phyloP scores from a whole-genome alignment of 2,888 invertebrate genomes.

The Ennomos quercinarius region DNA sequence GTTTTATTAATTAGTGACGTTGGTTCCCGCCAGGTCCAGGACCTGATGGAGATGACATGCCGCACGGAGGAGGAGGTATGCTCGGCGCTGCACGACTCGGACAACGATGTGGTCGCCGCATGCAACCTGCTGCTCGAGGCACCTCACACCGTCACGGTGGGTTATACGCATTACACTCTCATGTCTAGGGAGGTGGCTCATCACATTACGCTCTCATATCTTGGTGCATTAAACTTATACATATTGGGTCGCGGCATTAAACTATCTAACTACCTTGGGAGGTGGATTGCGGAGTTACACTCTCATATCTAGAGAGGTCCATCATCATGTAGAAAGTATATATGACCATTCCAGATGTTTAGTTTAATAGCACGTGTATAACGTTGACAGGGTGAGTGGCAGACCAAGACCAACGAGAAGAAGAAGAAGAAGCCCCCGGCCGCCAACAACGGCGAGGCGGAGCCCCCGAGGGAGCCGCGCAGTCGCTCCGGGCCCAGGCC shows the following conservation, averaged over 20 bases:
- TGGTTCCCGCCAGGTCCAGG: conserved; percentile 86
- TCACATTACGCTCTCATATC: no score
- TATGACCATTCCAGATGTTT: no score
- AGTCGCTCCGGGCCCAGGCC: conserved; percentile 65
- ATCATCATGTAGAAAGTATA: no score
- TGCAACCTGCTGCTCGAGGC: conserved; percentile 92
- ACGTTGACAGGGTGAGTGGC: conserved; percentile 90
- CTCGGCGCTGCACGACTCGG: conserved; percentile 96
- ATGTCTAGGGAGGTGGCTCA: no score
- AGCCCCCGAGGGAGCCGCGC: conserved; percentile 62
- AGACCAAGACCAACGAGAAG: conserved; percentile 94
- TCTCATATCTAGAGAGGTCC: no score
- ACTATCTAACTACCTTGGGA: no score
- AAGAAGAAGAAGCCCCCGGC: conserved; percentile 91
- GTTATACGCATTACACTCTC: not conserved
- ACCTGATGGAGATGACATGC: conserved; percentile 96
- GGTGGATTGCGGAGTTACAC: no score
- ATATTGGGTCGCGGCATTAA: no score
- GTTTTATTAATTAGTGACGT: not conserved
- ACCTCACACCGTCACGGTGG: conserved; percentile 27
- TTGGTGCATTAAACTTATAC: no score
- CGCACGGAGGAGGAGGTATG: conserved; percentile 96
- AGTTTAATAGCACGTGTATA: no score
- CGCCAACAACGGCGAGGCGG: conserved; percentile 74
- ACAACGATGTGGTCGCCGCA: conserved; percentile 94